phyloP scores from a whole-genome alignment of 1,140 invertebrate genomes.

The Hypsibius dujardini region DNA sequence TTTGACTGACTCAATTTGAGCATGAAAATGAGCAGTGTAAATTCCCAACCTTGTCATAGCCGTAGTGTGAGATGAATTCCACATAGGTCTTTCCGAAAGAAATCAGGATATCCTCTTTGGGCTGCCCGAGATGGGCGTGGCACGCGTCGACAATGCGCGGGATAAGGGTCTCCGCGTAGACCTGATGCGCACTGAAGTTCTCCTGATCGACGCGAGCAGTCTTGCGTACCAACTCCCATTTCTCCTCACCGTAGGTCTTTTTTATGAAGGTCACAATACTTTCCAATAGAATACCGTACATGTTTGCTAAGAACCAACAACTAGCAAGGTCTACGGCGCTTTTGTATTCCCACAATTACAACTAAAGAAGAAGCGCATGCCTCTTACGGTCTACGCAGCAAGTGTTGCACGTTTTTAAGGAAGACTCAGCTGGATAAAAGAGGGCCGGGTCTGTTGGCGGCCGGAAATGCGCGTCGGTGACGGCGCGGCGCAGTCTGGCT shows the following conservation, averaged over 20 bases:
- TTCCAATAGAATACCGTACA: conserved; percentile 85
- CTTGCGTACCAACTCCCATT: conserved; percentile 66
- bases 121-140: conserved; percentile 42
- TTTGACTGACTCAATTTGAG: too few relatives aligned
- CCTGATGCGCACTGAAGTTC: conserved; percentile 72
- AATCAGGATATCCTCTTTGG: conserved; percentile 53
- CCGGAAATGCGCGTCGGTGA: too few relatives aligned
- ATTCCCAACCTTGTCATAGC: conserved; percentile 71
- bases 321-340: too few relatives aligned
- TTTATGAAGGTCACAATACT: conserved; percentile 77
- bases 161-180: conserved; percentile 72
- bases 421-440: too few relatives aligned
- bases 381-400: too few relatives aligned
- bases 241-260: conserved; percentile 69
- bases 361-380: too few relatives aligned
- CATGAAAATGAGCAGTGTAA: too few relatives aligned
- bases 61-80: conserved; percentile 76
- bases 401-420: too few relatives aligned
- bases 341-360: too few relatives aligned
- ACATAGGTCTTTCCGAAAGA: conserved; percentile 74
- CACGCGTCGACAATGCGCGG: conserved; percentile 32
- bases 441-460: too few relatives aligned
- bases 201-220: conserved; percentile 62
- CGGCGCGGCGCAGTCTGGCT: too few relatives aligned
- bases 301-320: too few relatives aligned